A percentile compares a stretch with the other conserved stretches of the same genome.
Evolutionary conservation across 2,888 invertebrate species (phyloP).

Genomic region (Halictus quadricinctus): DNA sequence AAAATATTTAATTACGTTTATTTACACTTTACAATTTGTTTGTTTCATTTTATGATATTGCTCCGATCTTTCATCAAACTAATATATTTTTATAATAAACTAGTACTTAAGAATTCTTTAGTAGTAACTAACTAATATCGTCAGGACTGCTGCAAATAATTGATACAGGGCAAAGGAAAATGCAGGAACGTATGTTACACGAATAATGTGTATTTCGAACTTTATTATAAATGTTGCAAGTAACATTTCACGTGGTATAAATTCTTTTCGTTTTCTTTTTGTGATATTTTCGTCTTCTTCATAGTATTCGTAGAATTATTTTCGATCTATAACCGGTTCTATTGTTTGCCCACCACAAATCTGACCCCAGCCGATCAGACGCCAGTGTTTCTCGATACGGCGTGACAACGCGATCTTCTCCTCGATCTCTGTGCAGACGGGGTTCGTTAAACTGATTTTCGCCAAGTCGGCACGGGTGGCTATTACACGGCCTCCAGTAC

Average conservation of each 20-base stretch:
- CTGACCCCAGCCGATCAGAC: slow-evolving; percentile 99
- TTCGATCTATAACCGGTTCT: slow-evolving; percentile 87
- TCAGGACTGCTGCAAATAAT: not conserved
- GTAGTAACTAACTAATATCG: not conserved
- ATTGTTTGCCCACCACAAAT: slow-evolving; percentile 99
- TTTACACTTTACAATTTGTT: slow-evolving; percentile 20
- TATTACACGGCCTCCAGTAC: slow-evolving; percentile 97
- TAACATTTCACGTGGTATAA: slow-evolving; percentile 56
- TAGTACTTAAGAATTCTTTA: not conserved
- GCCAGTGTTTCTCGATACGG: slow-evolving; percentile 99
- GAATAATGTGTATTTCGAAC: slow-evolving; percentile 43
- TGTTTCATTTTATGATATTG: not conserved
- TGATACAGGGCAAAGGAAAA: not conserved
- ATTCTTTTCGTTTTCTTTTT: slow-evolving; percentile 35
- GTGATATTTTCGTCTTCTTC: slow-evolving; percentile 17
- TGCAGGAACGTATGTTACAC: slow-evolving; percentile 16
- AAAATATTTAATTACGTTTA: slow-evolving; percentile 36
- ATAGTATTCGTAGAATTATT: slow-evolving; percentile 59
- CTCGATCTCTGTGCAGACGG: slow-evolving; percentile 99
- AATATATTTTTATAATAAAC: not conserved
- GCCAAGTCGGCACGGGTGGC: slow-evolving; percentile 98
- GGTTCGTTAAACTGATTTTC: slow-evolving; percentile 97
- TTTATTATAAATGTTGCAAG: slow-evolving; percentile 67
- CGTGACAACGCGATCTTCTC: slow-evolving; percentile 99
- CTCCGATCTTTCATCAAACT: not conserved